Base-by-base conservation (phyloP, 2,113 vertebrate species). In the Vanacampus margaritifer region DNA sequence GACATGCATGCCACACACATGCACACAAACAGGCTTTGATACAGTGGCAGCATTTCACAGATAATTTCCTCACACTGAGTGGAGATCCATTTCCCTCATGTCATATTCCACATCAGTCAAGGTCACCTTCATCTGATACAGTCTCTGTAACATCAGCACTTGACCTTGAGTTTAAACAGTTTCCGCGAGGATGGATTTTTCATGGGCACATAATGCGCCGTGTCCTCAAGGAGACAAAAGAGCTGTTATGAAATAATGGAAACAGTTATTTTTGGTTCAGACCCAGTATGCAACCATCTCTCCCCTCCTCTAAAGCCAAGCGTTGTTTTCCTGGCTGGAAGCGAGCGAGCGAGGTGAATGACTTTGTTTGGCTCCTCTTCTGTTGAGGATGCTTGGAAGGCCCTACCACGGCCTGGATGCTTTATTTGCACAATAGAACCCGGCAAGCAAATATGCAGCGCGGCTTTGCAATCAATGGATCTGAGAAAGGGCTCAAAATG, bases 81-180 rank as follows among this genome's bases (percentile, higher is more conserved):
- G 10, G 48, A 86, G 89, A 90, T 87, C 84, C 82, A 84, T 88
- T 89, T 90, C 84, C 83, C 86, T 83, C 77, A 82, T 79, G 85
- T 84, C 87, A 80, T 89, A 88, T 87, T 90, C 83, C 78, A 81
- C 88, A 84, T 88, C 86, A 82, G 77, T 79, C 89, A 90, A 89
- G 88, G 89, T 90, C 86, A 90, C 87, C 86, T 89, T 86, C 74
- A 79, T 79, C 76, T 76, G 66, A 83, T 81, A 71, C 81, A 80
- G 77, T 85, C 79, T 45, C 76, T 74, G 65, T 66, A 85, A 80
- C 81, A 82, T 78, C 81, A 79, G 82, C 80, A 67, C 83, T 88
- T 88, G 86, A 89, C 89, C 88, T 89, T 88, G 84, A 80, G 83
- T 79, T 86, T 82, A 87, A 86, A 83, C 83, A 82, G 73, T 86